phyloP scores from a whole-genome alignment of 2,888 invertebrate species.

The Buathra laborator region DNA sequence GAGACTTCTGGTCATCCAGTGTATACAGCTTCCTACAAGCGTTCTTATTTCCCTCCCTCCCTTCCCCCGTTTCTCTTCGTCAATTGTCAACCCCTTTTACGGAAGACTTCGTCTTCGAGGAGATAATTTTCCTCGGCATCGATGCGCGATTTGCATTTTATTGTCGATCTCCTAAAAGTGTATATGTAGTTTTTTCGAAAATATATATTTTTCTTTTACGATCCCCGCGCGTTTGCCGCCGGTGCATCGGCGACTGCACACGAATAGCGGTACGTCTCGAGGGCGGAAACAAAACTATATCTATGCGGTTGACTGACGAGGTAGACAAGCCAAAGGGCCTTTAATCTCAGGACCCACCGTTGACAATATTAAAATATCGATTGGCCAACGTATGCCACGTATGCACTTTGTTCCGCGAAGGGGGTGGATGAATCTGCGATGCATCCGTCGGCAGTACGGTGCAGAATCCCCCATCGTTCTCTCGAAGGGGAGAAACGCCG shows the following conservation, averaged over 20 bases:
- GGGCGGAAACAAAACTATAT: constrained; percentile 2
- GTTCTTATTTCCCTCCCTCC: constrained; percentile 40
- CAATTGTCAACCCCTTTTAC: constrained; percentile 77
- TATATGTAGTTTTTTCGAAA: background rate
- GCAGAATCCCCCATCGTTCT: background rate
- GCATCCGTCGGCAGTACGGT: constrained; percentile 18
- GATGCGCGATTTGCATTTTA: background rate
- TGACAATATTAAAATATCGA: constrained; percentile 85
- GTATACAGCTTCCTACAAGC: constrained; percentile 68
- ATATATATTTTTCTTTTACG: too few relatives aligned
- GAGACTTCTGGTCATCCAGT: constrained; percentile 81
- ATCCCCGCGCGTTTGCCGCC: background rate
- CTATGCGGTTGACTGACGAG: constrained; percentile 22
- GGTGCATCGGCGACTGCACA: background rate
- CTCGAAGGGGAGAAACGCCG: background rate
- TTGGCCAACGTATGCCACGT: constrained; percentile 84
- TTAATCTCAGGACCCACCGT: constrained; percentile 76
- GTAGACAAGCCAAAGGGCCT: constrained; percentile 71
- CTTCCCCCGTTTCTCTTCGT: constrained; percentile 30
- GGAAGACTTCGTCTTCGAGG: constrained; percentile 67
- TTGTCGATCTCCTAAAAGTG: background rate
- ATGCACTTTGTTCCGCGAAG: constrained; percentile 83
- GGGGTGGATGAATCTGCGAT: constrained; percentile 41
- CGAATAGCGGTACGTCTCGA: background rate
- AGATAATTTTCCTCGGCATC: constrained; percentile 46